Conservation (phyloP, 1,140 invertebrate genomes). For the Aphis craccivora region DNA sequence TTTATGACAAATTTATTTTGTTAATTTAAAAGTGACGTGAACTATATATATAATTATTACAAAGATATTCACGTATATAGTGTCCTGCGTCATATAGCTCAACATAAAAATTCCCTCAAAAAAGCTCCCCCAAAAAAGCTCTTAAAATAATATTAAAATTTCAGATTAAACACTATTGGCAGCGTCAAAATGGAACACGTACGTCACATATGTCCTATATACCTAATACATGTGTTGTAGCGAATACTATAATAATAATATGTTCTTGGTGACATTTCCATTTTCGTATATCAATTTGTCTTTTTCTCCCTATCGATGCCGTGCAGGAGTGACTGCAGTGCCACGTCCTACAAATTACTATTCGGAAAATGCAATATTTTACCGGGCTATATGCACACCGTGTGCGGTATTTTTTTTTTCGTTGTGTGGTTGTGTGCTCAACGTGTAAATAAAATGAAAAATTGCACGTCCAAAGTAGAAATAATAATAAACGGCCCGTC, state of each 20-base stretch:
- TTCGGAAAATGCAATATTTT: constrained; percentile 28
- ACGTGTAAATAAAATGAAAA: constrained; percentile 4
- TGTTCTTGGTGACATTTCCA: constrained; percentile 28
- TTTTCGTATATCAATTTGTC: constrained; percentile 41
- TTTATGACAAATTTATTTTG: too few species aligned
- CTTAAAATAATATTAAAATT: background rate
- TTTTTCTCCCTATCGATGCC: background rate
- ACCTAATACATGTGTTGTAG: background rate
- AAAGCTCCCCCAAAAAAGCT: background rate
- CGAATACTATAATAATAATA: constrained; percentile 11
- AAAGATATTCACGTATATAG: too few species aligned
- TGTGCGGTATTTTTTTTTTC: background rate
- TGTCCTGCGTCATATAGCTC: background rate
- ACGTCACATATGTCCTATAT: too few species aligned
- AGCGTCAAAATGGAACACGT: background rate
- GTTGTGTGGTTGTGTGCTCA: background rate
- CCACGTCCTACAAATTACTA: background rate
- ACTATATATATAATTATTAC: too few species aligned
- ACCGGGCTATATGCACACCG: background rate
- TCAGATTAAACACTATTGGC: background rate
- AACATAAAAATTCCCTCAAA: background rate
- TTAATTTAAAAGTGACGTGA: too few species aligned
- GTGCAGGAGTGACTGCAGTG: background rate
- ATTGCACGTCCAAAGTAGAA: background rate
- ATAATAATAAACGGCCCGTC: background rate